Evolutionary conservation across 2,797 vertebrate species (phyloP), one percentile per base, ranked within the genome.

Genomic region (Otus scops): DNA sequence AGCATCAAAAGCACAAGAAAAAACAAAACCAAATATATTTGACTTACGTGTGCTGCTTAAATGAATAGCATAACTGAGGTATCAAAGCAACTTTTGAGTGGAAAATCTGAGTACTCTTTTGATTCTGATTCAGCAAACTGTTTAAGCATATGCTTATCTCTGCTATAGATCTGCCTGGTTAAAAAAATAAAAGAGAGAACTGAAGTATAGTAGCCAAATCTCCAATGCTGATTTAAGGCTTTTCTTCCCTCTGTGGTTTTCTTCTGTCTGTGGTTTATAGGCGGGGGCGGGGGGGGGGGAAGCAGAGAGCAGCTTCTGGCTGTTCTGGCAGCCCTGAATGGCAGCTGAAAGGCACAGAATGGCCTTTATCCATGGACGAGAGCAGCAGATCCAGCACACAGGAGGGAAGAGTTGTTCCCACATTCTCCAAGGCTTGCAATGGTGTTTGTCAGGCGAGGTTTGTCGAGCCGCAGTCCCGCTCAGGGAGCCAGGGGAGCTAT

Each of bases 121-220:
- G 64, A 87, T 89, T 93, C 84, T 48, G 53, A 80, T 93, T 92
- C 94, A 97, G 73, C 38, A 85, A 75, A 69, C 81, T 77, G 51
- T 85, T 93, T 83, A 79, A 86, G 84, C 78, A 82, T 73, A 34
- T 59, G 57, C 88, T 95, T 95, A 96, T 95, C 95, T 92, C 80
- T 76, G 74, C 63, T 92, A 82, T 20, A 71, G 63, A 93, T 95
- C 94, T 92, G 80, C 73, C 77, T 92, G 48, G 23, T 85, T 85
- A 57, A 88, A 92, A 43, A 91, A 92, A 61, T 68, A 45, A 70
- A 70, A 88, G 89, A 78, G 59, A 85, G 61, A 80, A 75, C 34
- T 83, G 57, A 81, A 88, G 73, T 60, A 24, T 68, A 88, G 91
- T 74, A 93, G 93, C 92, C 78, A 92, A 90, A 92, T 84, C 67